These are phyloP conservation scores for Nymphalis io DNA, from an alignment of 1,140 invertebrate species.

Conservation along the genomic window DNA sequence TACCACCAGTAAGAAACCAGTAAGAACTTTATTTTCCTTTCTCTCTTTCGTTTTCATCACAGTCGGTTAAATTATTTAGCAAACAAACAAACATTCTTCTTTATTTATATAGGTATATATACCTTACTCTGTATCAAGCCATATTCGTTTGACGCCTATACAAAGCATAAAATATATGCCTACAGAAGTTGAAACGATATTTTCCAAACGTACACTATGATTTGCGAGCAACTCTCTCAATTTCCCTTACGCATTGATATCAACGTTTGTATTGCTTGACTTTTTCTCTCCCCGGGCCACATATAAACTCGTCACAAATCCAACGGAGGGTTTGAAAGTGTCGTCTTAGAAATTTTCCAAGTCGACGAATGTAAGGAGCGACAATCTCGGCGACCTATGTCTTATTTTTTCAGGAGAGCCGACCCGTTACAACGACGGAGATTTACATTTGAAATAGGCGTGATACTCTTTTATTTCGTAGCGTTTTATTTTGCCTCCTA, in stretches of 20 bases:
- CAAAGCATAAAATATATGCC: not conserved
- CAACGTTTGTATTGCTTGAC: constrained; percentile 51
- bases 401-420: constrained; percentile 65
- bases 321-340: constrained; percentile 51
- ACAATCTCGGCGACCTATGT: constrained; percentile 59
- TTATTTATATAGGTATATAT: too few relatives aligned
- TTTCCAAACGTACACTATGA: constrained; percentile 18
- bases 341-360: constrained; percentile 61
- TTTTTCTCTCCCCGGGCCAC: constrained; percentile 44
- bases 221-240: constrained; percentile 15
- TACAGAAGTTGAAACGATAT: constrained; percentile 20
- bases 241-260: constrained; percentile 33
- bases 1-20: too few relatives aligned
- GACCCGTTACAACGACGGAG: constrained; percentile 64
- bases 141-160: not conserved
- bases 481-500: constrained; percentile 48
- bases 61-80: too few relatives aligned
- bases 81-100: too few relatives aligned
- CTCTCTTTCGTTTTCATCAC: too few relatives aligned
- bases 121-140: not conserved
- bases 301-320: constrained; percentile 63
- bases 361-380: constrained; percentile 61
- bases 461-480: constrained; percentile 55
- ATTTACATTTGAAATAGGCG: constrained; percentile 74
- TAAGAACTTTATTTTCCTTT: too few relatives aligned